These are phyloP conservation scores for Myanophis thanlyinensis DNA, from an alignment of 2,113 vertebrate species.

Conservation along the genomic window DNA sequence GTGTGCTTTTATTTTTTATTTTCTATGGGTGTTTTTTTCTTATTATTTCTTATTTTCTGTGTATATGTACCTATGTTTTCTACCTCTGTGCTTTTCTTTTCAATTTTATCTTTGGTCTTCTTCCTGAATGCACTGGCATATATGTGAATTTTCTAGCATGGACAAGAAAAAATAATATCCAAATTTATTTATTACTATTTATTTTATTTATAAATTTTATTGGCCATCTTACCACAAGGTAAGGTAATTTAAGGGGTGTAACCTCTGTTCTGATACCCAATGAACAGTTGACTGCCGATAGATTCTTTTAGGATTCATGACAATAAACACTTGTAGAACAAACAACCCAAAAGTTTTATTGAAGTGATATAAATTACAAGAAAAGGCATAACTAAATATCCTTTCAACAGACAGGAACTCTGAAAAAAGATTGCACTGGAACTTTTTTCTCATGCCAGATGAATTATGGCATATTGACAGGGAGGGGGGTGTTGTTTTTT, in stretches of 20 bases:
- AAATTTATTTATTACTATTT: background rate
- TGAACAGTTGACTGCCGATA: background rate
- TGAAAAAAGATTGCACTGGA: background rate
- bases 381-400: background rate
- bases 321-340: background rate
- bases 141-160: background rate
- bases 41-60: background rate
- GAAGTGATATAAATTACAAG: background rate
- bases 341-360: background rate
- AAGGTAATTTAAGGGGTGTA: background rate
- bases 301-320: background rate
- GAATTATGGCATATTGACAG: background rate
- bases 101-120: background rate
- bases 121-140: background rate
- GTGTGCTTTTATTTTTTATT: background rate
- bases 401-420: background rate
- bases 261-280: background rate
- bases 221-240: background rate
- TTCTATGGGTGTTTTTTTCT: background rate
- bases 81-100: background rate
- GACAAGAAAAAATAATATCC: background rate
- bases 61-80: background rate
- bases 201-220: background rate
- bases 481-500: too few relatives aligned
- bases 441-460: background rate